phyloP scores from a whole-genome alignment of 2,113 vertebrate species.

The Vidua macroura region DNA sequence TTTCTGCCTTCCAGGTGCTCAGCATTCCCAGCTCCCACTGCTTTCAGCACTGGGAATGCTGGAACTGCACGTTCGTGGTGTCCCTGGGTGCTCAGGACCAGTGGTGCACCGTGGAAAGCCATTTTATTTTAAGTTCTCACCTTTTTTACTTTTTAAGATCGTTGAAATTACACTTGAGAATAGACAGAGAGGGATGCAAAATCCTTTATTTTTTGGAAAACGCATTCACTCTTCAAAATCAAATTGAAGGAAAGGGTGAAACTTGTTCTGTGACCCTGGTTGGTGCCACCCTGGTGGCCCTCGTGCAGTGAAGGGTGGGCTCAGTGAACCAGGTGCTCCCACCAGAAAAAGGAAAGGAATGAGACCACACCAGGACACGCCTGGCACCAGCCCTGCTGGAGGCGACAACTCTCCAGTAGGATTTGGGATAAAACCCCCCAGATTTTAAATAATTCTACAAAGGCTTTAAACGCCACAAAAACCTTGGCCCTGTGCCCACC shows the following conservation, averaged over 20 bases:
- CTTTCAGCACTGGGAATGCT: neutral
- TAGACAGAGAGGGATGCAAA: neutral
- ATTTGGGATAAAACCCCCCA: accelerated
- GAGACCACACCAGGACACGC: neutral
- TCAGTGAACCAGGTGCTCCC: neutral
- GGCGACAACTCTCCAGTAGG: neutral
- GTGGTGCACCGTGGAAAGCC: neutral
- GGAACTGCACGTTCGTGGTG: accelerated
- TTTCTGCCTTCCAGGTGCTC: neutral
- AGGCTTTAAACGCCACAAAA: neutral
- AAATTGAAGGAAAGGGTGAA: neutral
- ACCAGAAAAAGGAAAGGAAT: neutral
- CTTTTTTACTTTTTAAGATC: neutral
- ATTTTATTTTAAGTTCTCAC: neutral
- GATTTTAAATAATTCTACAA: neutral
- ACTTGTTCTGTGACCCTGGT: neutral
- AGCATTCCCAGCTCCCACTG: neutral
- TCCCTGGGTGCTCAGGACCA: neutral
- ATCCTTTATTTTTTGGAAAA: neutral
- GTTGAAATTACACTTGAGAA: neutral
- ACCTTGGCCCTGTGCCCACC: neutral
- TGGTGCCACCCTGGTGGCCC: neutral
- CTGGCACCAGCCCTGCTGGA: neutral
- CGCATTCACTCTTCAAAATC: neutral
- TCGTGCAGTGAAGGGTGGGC: neutral